These are phyloP conservation scores for Noctua comes DNA, from an alignment of 2,888 invertebrate species.

Conservation along the genomic window DNA sequence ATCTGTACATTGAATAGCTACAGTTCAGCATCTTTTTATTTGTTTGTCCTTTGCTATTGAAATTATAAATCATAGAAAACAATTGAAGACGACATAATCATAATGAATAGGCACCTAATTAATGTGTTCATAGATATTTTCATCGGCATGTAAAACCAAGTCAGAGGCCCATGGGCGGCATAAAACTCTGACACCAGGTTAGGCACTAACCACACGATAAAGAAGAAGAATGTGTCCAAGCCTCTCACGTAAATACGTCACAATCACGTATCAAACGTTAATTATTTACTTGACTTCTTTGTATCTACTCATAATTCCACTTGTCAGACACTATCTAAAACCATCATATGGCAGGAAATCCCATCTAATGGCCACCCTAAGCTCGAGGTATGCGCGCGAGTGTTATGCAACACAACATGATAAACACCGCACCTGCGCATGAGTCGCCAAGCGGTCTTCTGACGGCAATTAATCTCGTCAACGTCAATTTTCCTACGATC, in stretches of 20 bases:
- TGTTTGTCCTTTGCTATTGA: neutral
- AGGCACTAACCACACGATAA: no score
- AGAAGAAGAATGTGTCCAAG: neutral
- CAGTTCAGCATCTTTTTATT: neutral
- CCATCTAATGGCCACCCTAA: slow-evolving; percentile 56
- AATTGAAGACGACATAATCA: neutral
- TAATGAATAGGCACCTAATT: neutral
- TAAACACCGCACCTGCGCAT: slow-evolving; percentile 76
- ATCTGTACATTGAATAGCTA: neutral
- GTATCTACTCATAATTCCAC: neutral
- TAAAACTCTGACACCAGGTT: no score
- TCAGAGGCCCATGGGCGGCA: no score
- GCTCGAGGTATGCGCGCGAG: slow-evolving; percentile 74
- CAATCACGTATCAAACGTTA: neutral
- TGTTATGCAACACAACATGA: slow-evolving; percentile 76
- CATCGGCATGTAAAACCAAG: no score
- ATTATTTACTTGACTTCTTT: slow-evolving; percentile 20
- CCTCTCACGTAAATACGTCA: neutral
- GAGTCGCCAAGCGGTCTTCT: slow-evolving; percentile 86
- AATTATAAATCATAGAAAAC: neutral
- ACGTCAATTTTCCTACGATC: slow-evolving; percentile 73
- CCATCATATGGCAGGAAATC: slow-evolving; percentile 44
- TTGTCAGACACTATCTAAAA: slow-evolving; percentile 7
- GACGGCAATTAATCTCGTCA: slow-evolving; percentile 78
- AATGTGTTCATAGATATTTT: no score